Evolutionary conservation across 2,888 invertebrate species (phyloP), one percentile per base, ranked within the genome.

Genomic region (Odontocerum albicorne): DNA sequence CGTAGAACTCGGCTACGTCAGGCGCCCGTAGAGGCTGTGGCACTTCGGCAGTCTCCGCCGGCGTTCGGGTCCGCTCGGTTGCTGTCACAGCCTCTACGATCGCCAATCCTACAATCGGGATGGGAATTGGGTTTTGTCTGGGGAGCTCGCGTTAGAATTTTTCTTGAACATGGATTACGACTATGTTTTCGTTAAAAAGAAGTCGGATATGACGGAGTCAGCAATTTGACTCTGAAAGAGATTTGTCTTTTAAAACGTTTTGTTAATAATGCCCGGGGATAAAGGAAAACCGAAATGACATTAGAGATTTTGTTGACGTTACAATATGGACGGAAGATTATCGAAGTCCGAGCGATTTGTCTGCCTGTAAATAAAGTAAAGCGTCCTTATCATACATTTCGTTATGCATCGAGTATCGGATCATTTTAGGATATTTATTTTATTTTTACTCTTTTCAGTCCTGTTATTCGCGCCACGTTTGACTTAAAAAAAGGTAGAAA

Each of bases 1-100:
- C 53, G 51, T 49, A 43, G 38, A 43, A 39, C 50, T 15, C 46
- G 22, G 35, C 54, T 53, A 57, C 52, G 57, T 43, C 57, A 49
- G 39, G 43, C 52, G 16, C 27, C 19, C 52, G 57, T 52, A 52
- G 57, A 55, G 44, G 52, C 42, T 49, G 47, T 31, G 52, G 22
- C 40, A 38, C 12, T 27, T 49, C 52, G 57, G 33, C n/a, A 3
- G n/a, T 16, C 4, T 15, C 39, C 53, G 57, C 13, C 40, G 27
- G 15, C 20, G 45, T 17, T 47, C 55, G 55, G 46, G 4, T n/a
- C 2, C 16, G 40, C 19, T 55, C 54, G 54, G 32, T 12, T 4
- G 19, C 50, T 43, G 35, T 43, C 50, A 42, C 7, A 16, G 6
- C 10, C 27, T 7, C 27, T 20, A 21, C 10, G 13, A 12, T 15